These are phyloP conservation scores for Apogon talboti DNA, from an alignment of 2,797 vertebrate species.

Conservation along the genomic window DNA sequence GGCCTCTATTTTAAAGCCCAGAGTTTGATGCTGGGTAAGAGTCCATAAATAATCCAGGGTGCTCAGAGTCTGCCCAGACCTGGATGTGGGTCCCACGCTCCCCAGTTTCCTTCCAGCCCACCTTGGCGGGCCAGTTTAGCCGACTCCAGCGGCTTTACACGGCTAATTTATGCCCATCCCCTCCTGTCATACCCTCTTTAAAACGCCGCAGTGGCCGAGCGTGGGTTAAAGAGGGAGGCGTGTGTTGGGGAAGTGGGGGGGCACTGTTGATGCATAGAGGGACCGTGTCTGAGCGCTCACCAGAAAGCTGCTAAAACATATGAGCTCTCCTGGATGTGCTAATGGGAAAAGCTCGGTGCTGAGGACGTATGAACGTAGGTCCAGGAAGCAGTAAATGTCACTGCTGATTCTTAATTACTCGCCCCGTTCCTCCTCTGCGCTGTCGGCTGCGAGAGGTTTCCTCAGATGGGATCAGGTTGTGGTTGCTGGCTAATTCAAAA, in stretches of 20 bases:
- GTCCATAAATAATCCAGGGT: slow-evolving; percentile 72
- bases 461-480: slow-evolving; percentile 51
- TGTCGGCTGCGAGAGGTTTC: slow-evolving; percentile 29
- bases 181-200: slow-evolving; percentile 68
- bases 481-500: slow-evolving; percentile 46
- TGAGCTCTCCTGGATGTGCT: slow-evolving; percentile 49
- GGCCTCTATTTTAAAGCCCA: slow-evolving; percentile 50
- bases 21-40: slow-evolving; percentile 45
- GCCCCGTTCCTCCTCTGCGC: slow-evolving; percentile 35
- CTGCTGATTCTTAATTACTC: slow-evolving; percentile 68
- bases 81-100: slow-evolving; percentile 60
- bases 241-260: background rate
- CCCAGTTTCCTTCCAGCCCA: slow-evolving; percentile 50
- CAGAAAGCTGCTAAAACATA: slow-evolving; percentile 71
- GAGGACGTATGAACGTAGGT: slow-evolving; percentile 42
- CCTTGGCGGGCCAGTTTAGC: slow-evolving; percentile 47
- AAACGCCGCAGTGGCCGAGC: slow-evolving; percentile 56
- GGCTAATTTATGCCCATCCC: slow-evolving; percentile 71
- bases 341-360: slow-evolving; percentile 59
- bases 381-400: slow-evolving; percentile 81
- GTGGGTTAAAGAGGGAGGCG: slow-evolving; percentile 38
- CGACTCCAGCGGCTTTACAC: slow-evolving; percentile 54
- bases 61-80: slow-evolving; percentile 45
- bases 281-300: slow-evolving; percentile 49
- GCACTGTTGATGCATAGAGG: slow-evolving; percentile 21